Percentiles rank a stretch among this genome's conserved stretches.
Conservation (phyloP, 2,797 vertebrate genomes). For the Acridotheres tristis region DNA sequence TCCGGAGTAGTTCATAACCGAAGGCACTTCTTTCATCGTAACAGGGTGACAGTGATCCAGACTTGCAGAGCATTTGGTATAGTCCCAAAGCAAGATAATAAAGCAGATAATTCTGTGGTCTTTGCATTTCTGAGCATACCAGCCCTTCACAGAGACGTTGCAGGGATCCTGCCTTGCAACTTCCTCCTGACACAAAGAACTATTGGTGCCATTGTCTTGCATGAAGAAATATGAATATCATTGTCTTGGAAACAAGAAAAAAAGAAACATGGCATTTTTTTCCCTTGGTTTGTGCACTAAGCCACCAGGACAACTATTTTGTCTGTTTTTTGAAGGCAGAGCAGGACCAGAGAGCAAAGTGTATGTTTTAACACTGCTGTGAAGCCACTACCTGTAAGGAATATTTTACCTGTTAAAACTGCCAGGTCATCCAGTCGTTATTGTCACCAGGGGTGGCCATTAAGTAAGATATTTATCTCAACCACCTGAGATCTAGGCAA, state of each 20-base stretch:
- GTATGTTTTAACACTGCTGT: background rate
- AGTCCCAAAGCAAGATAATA: slow-evolving; percentile 55
- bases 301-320: background rate
- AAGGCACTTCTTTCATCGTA: slow-evolving; percentile 67
- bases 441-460: background rate
- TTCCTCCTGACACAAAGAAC: background rate
- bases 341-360: background rate
- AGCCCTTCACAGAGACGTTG: background rate
- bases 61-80: slow-evolving; percentile 46
- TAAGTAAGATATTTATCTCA: background rate
- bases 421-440: background rate
- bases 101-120: slow-evolving; percentile 5
- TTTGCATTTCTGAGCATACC: slow-evolving; percentile 24
- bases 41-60: slow-evolving; percentile 57
- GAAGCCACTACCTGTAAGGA: background rate
- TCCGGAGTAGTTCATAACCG: slow-evolving; percentile 19
- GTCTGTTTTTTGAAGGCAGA: background rate
- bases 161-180: background rate
- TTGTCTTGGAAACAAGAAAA: background rate
- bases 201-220: background rate
- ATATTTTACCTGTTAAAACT: background rate
- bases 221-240: background rate
- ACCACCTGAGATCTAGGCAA: background rate
- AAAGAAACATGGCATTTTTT: background rate
- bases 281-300: background rate